Evolutionary conservation across 2,113 vertebrate species (phyloP).

Genomic region (Notarius lentiginosus): DNA sequence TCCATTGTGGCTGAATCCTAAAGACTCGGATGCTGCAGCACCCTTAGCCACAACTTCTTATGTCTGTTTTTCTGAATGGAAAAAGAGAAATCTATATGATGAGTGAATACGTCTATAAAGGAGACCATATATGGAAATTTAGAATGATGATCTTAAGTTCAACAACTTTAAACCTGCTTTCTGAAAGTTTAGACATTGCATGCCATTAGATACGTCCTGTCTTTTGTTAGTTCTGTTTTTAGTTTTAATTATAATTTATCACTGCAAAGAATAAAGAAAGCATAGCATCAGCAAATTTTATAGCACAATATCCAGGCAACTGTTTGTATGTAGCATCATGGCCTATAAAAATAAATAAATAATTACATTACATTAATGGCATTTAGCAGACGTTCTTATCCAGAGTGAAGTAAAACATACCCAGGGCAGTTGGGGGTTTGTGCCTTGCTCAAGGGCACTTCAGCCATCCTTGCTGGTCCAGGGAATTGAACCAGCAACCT

Average conservation of each 20-base stretch:
- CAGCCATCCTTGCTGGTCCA: too few relatives aligned
- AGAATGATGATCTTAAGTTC: neutral
- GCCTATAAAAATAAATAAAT: neutral
- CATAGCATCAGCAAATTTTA: neutral
- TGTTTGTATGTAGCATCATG: neutral
- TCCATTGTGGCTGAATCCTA: conserved; percentile 31
- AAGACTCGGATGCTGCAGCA: neutral
- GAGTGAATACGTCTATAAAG: neutral
- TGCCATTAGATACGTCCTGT: neutral
- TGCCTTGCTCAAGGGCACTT: too few relatives aligned
- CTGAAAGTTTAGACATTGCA: neutral
- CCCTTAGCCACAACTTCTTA: neutral
- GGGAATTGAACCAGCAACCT: too few relatives aligned
- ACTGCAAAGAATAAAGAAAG: neutral
- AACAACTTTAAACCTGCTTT: neutral
- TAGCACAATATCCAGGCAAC: too few relatives aligned
- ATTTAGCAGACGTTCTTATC: too few relatives aligned
- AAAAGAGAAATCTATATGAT: neutral
- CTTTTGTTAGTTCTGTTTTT: neutral
- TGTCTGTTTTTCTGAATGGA: neutral
- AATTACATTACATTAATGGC: too few relatives aligned
- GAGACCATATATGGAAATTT: neutral
- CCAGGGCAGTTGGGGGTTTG: too few relatives aligned
- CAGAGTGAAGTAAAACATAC: too few relatives aligned
- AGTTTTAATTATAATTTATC: neutral